Evolutionary conservation across 2,113 vertebrate species (phyloP).

Genomic region (Hystrix brachyura): DNA sequence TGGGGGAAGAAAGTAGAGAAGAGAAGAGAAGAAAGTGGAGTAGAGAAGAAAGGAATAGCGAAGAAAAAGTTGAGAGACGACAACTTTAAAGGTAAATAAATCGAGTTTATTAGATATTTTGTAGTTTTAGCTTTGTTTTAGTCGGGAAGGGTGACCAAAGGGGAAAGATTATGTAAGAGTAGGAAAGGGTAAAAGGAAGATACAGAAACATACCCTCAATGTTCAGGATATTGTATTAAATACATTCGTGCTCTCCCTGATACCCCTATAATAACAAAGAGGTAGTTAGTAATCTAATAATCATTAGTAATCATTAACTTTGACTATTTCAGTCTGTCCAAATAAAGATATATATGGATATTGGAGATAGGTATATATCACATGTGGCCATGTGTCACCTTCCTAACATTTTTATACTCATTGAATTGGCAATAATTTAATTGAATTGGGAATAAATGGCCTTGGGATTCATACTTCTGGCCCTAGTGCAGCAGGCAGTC

Average conservation of each 20-base stretch:
- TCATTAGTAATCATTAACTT: background rate
- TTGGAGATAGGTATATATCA: slow-evolving; percentile 80
- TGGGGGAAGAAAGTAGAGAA: slow-evolving; percentile 86
- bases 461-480: background rate
- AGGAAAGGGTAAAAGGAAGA: slow-evolving; percentile 62
- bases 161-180: slow-evolving; percentile 40
- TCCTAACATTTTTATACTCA: slow-evolving; percentile 46
- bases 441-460: background rate
- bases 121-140: slow-evolving; percentile 76
- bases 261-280: background rate
- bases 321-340: slow-evolving; percentile 60
- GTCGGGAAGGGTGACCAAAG: slow-evolving; percentile 64
- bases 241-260: slow-evolving; percentile 42
- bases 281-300: slow-evolving; percentile 42
- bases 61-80: slow-evolving; percentile 84
- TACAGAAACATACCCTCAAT: background rate
- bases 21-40: slow-evolving; percentile 83
- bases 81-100: slow-evolving; percentile 83
- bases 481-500: background rate
- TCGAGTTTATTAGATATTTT: slow-evolving; percentile 75
- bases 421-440: slow-evolving; percentile 1
- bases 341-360: slow-evolving; percentile 78
- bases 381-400: slow-evolving; percentile 2
- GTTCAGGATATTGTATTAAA: slow-evolving; percentile 40
- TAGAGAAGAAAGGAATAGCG: slow-evolving; percentile 85